phyloP scores from a whole-genome alignment of 2,797 vertebrate genomes.

The Leptoclinus maculatus region DNA sequence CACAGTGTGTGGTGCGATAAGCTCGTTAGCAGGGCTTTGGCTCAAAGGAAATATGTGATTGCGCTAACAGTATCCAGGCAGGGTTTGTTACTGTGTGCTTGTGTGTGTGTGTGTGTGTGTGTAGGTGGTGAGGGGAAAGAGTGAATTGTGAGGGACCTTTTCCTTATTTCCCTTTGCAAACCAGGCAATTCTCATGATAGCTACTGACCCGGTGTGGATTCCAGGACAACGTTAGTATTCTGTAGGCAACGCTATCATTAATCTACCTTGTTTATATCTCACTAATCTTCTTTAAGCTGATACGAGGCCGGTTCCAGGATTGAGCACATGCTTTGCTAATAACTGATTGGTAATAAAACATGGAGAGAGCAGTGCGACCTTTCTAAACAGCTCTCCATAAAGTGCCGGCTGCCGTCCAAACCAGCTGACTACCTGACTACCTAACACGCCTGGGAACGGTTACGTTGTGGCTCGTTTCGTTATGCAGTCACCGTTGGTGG shows the following conservation, averaged over 20 bases:
- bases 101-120: conserved; percentile 21
- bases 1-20: conserved; percentile 57
- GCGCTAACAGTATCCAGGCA: conserved; percentile 44
- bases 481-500: too few species aligned
- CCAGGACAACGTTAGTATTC: background rate
- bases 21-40: conserved; percentile 72
- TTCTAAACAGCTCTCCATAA: background rate
- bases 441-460: too few species aligned
- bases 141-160: background rate
- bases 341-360: background rate
- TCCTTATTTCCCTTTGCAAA: background rate
- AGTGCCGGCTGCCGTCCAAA: too few species aligned
- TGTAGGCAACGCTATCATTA: background rate
- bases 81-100: conserved; percentile 12
- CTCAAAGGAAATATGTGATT: conserved; percentile 62
- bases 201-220: background rate
- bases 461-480: too few species aligned
- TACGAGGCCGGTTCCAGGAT: background rate
- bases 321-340: background rate
- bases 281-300: conserved; percentile 33
- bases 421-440: too few species aligned
- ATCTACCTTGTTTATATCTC: conserved; percentile 5
- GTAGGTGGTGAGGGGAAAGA: background rate
- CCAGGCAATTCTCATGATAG: background rate
- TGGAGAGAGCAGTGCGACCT: background rate